Evolutionary conservation across 2,888 invertebrate species (phyloP).

Genomic region (Timema cristinae): DNA sequence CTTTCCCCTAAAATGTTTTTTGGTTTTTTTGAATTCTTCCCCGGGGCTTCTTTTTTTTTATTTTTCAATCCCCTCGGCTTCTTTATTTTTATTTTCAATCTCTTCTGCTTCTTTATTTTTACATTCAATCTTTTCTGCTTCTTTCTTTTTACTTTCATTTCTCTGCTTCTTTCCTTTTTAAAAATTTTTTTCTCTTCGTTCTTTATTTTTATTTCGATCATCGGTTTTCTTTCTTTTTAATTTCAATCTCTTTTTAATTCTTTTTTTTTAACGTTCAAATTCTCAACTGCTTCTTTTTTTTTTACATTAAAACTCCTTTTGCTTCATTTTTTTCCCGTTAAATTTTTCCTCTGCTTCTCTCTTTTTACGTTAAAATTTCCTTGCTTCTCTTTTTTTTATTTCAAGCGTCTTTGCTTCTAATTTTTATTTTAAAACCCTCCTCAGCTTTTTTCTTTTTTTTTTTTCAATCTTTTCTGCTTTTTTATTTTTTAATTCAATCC

Average conservation of each 20-base stretch:
- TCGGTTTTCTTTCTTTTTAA: conserved; percentile 13
- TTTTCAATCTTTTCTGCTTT: no score
- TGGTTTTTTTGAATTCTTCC: no score
- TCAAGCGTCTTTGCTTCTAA: neutral
- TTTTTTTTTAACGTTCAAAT: conserved; percentile 29
- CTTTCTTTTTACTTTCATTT: no score
- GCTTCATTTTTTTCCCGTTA: conserved; percentile 12
- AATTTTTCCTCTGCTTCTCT: neutral
- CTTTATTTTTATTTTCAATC: neutral
- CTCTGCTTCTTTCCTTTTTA: no score
- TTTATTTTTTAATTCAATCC: no score
- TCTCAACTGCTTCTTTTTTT: conserved; percentile 23
- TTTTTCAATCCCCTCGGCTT: neutral
- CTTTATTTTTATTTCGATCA: conserved; percentile 18
- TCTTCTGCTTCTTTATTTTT: neutral
- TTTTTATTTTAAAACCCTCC: no score
- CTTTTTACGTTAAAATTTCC: neutral
- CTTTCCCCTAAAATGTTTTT: no score
- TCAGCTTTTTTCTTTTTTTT: no score
- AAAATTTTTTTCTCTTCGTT: no score
- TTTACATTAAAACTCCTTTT: conserved; percentile 21
- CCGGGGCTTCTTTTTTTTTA: no score
- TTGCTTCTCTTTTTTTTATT: no score
- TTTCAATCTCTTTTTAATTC: conserved; percentile 25
- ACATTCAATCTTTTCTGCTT: no score